A percentile compares a stretch with the other conserved stretches of the same genome.
Evolutionary conservation across 2,113 vertebrate genomes (phyloP).

Genomic region (Sylvietta virens): DNA sequence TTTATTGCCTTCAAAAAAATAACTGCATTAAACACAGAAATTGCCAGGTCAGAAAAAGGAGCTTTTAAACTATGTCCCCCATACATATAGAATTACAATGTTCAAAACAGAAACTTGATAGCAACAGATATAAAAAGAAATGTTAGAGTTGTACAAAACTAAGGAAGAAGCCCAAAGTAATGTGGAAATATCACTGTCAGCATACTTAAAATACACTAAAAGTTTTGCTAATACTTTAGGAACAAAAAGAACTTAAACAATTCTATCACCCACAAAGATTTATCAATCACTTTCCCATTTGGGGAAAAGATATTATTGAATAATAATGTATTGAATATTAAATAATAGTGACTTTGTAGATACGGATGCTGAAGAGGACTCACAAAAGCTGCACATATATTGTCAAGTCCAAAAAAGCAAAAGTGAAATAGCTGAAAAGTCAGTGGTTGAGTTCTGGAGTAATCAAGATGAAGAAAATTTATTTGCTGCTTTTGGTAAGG

Average conservation of each 20-base stretch:
- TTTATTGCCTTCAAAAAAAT: not conserved
- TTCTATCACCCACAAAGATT: not conserved
- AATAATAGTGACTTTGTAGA: too few relatives aligned
- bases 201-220: not conserved
- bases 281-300: not conserved
- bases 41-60: not conserved
- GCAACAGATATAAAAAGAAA: not conserved
- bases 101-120: not conserved
- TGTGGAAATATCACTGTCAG: not conserved
- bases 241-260: not conserved
- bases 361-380: not conserved
- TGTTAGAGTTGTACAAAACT: not conserved
- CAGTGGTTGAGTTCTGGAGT: not conserved
- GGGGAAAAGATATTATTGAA: not conserved
- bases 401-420: not conserved
- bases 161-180: not conserved
- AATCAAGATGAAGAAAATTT: not conserved
- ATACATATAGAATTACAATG: not conserved
- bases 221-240: not conserved
- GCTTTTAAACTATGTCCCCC: not conserved
- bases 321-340: too few relatives aligned
- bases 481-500: not conserved
- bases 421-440: not conserved
- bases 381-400: not conserved
- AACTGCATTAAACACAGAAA: not conserved